Percentiles rank a stretch among this genome's conserved stretches.
phyloP scores from a whole-genome alignment of 92 coral and sea anemone genomes.

The Phenganax subtilis region DNA sequence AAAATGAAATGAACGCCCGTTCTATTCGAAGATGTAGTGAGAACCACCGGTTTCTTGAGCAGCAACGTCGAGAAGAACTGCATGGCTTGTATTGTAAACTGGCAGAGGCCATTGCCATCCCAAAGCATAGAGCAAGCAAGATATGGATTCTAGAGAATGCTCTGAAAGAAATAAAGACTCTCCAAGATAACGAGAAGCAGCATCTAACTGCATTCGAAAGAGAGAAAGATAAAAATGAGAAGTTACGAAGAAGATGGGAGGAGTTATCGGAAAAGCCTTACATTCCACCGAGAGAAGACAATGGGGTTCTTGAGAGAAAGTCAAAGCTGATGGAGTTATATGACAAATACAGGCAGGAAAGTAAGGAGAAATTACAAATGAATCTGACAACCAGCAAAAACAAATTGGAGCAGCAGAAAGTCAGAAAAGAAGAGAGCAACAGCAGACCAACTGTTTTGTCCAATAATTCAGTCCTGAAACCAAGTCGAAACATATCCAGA shows the following conservation, averaged over 20 bases:
- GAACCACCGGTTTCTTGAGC: constrained; percentile 22
- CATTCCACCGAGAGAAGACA: not conserved
- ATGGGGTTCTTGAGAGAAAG: not conserved
- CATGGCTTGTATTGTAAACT: constrained; percentile 21
- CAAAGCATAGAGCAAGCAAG: constrained; percentile 29
- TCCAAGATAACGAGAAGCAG: not conserved
- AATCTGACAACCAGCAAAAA: not conserved
- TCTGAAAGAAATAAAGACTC: not conserved
- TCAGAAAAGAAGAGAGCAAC: not conserved
- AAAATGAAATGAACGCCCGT: not conserved
- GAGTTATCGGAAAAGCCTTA: constrained; percentile 20
- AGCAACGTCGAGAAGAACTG: constrained; percentile 21
- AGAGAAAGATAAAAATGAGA: not conserved
- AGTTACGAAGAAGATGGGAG: constrained; percentile 18
- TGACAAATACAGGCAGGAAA: constrained; percentile 8
- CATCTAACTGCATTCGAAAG: not conserved
- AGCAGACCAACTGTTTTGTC: not conserved
- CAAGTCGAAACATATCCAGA: too few species aligned
- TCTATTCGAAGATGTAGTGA: not conserved
- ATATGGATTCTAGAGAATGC: constrained; percentile 37
- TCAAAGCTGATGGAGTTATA: constrained; percentile 25
- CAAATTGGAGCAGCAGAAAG: not conserved
- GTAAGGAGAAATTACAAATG: not conserved
- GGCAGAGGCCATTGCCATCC: not conserved
- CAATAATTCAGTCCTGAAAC: too few species aligned